Evolutionary conservation across 2,888 invertebrate genomes (phyloP), one percentile per base, ranked within the genome.

Genomic region (Lithophane semibrunnea): DNA sequence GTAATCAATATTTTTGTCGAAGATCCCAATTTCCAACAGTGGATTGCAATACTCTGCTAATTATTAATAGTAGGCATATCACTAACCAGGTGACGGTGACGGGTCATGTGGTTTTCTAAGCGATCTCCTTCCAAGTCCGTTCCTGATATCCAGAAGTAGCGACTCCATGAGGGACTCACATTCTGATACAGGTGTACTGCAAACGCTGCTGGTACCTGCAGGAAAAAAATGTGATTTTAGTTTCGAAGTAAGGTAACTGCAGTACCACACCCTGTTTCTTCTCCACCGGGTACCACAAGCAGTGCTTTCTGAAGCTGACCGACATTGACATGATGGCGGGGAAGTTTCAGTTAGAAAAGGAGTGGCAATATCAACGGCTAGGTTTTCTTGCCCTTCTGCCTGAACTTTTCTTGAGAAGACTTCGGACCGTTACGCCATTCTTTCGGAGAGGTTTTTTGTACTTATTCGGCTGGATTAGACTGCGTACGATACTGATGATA

Each of bases 131-230:
- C 97, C 97, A 83, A 98, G 97, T 42, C 98, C 97, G 81, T 97
- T 97, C 85, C 98, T 96, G 68, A 98, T 97, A 93, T 98, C 98
- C 90, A 98, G 97, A 67, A 98, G 97, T 21, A 98, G 97, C n/a
- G 98, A 98, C 91, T 99, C 99, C 94, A 98, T 97, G 44, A 98
- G 94, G 67, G 97, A 97, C 88, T 98, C 98, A 87, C 97, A 97
- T 86, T 98, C 98, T 1, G 98, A 98, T 61, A 97, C 98, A 2
- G 98, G 98, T 1, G 98, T 98, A 77, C 98, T 98, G 86, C 97
- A 97, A 88, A 98, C 97, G 91, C 97, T 97, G 89, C 97, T 94
- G 74, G 94, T 84, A 29, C 80, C 85, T 83, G 71, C 10, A 29
- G 8, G 16, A 24, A 60, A 29, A 29, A 24, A 7, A 18, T 29